phyloP scores from a whole-genome alignment of 2,888 invertebrate species.

The Cordylochernes scorpioides region DNA sequence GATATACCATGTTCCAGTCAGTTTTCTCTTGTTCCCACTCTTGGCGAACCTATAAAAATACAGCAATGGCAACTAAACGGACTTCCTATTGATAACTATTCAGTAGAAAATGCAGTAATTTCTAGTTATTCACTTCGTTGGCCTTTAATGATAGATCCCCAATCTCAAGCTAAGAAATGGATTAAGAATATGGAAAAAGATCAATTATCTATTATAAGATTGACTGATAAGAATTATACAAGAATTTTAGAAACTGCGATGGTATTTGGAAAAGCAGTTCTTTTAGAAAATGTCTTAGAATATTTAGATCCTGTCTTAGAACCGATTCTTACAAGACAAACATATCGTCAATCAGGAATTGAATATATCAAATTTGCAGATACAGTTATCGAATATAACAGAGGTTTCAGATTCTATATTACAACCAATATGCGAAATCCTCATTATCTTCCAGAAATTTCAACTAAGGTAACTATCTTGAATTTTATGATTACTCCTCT shows the following conservation, averaged over 20 bases:
- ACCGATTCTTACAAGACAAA: slow-evolving; percentile 61
- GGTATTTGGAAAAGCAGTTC: slow-evolving; percentile 50
- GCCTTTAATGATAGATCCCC: slow-evolving; percentile 84
- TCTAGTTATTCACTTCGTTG: slow-evolving; percentile 34
- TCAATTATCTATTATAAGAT: slow-evolving; percentile 39
- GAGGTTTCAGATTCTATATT: slow-evolving; percentile 64
- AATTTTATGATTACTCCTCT: slow-evolving; percentile 74
- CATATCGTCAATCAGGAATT: slow-evolving; percentile 48
- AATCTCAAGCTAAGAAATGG: slow-evolving; percentile 70
- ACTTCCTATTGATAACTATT: slow-evolving; percentile 25
- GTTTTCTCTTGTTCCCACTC: slow-evolving; percentile 34
- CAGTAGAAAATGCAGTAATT: slow-evolving; percentile 25
- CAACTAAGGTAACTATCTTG: slow-evolving; percentile 63
- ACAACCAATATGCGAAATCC: slow-evolving; percentile 79
- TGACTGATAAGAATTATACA: slow-evolving; percentile 45
- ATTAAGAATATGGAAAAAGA: slow-evolving; percentile 51
- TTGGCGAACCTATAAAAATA: slow-evolving; percentile 24
- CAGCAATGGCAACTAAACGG: slow-evolving; percentile 26
- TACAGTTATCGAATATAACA: slow-evolving; percentile 59
- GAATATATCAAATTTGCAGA: slow-evolving; percentile 83
- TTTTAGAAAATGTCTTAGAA: slow-evolving; percentile 70
- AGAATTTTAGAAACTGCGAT: slow-evolving; percentile 52
- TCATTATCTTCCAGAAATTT: slow-evolving; percentile 73
- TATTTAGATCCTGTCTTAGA: slow-evolving; percentile 72
- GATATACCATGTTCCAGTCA: slow-evolving; percentile 46